phyloP scores from a whole-genome alignment of 1,140 invertebrate species.

The Pogonus chalceus region DNA sequence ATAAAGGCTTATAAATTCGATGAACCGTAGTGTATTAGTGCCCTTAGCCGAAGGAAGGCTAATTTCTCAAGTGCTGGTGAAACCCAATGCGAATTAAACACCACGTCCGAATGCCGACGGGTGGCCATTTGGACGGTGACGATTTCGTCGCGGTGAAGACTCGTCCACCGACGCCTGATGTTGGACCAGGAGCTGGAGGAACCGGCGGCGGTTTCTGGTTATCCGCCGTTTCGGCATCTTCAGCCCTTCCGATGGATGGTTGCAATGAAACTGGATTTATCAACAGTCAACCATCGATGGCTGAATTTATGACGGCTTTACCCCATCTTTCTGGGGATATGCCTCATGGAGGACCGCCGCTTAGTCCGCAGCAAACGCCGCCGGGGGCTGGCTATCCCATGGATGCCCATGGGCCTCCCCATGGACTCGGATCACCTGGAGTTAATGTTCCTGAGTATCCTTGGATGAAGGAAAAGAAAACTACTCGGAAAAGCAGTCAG shows the following conservation, averaged over 20 bases:
- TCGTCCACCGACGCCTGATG: slow-evolving; percentile 26
- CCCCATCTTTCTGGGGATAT: slow-evolving; percentile 53
- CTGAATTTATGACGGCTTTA: slow-evolving; percentile 78
- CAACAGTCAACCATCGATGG: slow-evolving; percentile 85
- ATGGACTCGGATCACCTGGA: slow-evolving; percentile 48
- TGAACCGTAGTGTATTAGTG: neutral
- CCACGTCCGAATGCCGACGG: slow-evolving; percentile 32
- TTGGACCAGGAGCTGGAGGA: slow-evolving; percentile 10
- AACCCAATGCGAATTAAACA: slow-evolving; percentile 33
- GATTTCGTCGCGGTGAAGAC: slow-evolving; percentile 36
- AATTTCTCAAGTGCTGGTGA: neutral
- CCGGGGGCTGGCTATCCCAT: slow-evolving; percentile 43
- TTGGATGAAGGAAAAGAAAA: slow-evolving; percentile 98
- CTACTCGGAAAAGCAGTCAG: slow-evolving; percentile 76
- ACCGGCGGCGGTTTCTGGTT: slow-evolving; percentile 33
- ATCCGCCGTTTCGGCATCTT: slow-evolving; percentile 26
- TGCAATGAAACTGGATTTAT: slow-evolving; percentile 77
- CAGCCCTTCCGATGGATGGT: slow-evolving; percentile 25
- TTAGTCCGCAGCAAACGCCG: slow-evolving; percentile 44
- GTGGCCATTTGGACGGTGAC: slow-evolving; percentile 32
- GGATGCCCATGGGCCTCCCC: slow-evolving; percentile 51
- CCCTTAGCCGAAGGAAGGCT: neutral
- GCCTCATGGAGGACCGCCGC: slow-evolving; percentile 38
- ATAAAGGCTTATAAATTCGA: too few relatives aligned
- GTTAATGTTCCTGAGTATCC: slow-evolving; percentile 85